Evolutionary conservation across 2,113 vertebrate species (phyloP), one percentile per base, ranked within the genome.

Genomic region (Forbesichthys papilliferus): DNA sequence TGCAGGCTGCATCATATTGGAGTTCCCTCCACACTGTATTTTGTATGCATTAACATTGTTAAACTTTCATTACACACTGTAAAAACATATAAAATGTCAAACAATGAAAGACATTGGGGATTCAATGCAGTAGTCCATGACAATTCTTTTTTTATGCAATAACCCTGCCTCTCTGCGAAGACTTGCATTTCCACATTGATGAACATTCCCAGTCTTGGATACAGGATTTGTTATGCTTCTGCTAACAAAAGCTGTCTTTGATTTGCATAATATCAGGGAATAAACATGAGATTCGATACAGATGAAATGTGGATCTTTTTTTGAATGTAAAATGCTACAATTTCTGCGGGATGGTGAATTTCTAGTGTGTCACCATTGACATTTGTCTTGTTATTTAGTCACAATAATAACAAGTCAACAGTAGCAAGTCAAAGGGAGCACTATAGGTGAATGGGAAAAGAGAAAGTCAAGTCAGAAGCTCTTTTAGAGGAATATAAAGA

Each of bases 261-360:
- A 74, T 78, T 83, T 86, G 69, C 69, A 75, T 80, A 55, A 11
- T 59, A 75, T 76, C 84, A 8, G 66, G 58, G 75, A 78, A 80
- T 74, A 81, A 83, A 83, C 78, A 74, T 64, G 66, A 81, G 67
- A 52, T 13, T 16, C 70, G 61, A 78, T 53, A 84, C 66, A 66
- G 78, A 82, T 80, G 11, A 76, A 68, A 78, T 67, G 60, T 27
- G 49, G 79, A 87, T 55, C 74, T 73, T 59, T 73, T 74, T 72
- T 73, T 68, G 46, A 51, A 48, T 11, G 62, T 82, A 73, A 36
- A 64, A 11, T 48, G 64, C 42, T 49, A 64, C 71, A 77, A 64
- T 12, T 57, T 67, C 72, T 61, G 18, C 58, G 77, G 47, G 71
- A 64, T 11, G 49, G 36, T 53, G 51, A 53, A 53, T 5, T 27